A percentile compares a stretch with the other conserved stretches of the same genome.
These are phyloP conservation scores for Pantelozetes paolii DNA, from an alignment of 2,888 invertebrate species.

Conservation along the genomic window DNA sequence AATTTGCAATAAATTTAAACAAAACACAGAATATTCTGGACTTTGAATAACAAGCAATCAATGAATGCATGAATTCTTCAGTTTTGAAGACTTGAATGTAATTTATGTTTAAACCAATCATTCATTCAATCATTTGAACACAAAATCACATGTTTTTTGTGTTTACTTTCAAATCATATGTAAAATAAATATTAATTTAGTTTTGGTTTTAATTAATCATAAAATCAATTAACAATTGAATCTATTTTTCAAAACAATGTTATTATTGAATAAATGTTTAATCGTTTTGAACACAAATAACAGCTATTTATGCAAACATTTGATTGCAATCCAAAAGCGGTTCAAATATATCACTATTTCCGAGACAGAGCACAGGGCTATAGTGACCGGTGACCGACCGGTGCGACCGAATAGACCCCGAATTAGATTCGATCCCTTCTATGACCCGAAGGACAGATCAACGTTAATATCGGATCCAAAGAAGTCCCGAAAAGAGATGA, in stretches of 20 bases:
- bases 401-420: constrained; percentile 38
- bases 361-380: not conserved
- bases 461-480: not conserved
- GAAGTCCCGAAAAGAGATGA: constrained; percentile 52
- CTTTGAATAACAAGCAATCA: not conserved
- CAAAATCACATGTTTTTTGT: not conserved
- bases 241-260: not conserved
- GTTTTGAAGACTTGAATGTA: not conserved
- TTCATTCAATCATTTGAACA: not conserved
- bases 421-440: constrained; percentile 24
- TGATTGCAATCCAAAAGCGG: not conserved
- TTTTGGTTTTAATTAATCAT: not conserved
- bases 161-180: not conserved
- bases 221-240: not conserved
- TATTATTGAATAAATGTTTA: not conserved
- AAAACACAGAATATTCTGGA: too few relatives aligned
- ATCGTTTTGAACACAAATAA: not conserved
- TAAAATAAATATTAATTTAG: not conserved
- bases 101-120: not conserved
- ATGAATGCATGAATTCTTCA: not conserved
- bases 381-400: not conserved
- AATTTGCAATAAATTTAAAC: too few relatives aligned
- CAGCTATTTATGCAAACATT: not conserved
- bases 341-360: not conserved
- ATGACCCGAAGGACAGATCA: constrained; percentile 1